Evolutionary conservation across 2,113 vertebrate species (phyloP), one percentile per base, ranked within the genome.

Genomic region (Rana temporaria): DNA sequence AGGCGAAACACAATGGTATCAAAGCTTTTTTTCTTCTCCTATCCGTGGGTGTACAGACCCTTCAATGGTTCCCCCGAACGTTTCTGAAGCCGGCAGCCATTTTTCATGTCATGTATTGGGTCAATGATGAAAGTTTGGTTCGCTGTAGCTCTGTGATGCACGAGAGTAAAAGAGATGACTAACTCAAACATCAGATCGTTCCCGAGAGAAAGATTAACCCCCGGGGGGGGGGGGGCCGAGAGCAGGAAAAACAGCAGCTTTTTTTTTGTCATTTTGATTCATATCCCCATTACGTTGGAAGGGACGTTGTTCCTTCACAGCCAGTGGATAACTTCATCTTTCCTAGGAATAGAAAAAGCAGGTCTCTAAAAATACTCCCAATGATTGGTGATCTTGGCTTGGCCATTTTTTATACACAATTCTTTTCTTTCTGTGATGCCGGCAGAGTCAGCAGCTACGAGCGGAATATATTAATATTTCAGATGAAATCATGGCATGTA

Each of bases 351-450:
- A 12, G 9, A 48, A 12, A 48, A 79, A 56, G 17, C 7, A 42
- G 55, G 22, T 5, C 30, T 55, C 75, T 79, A 68, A 69, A 79
- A 79, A 79, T 79, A 79, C n/a, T 48, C 22, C 4, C 1, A 69
- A 59, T 55, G 52, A 2, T 64, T 15, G 77, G 8, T 19, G 18
- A 16, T 55, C 48, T 3, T 12, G 14, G 12, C 1, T 4, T 1
- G 20, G 22, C 70, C 18, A 59, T 59, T 57, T 56, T 6, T 73
- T 18, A 32, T 60, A 20, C 6, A 20, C 9, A 20, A 20, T n/a
- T 5, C 19, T 60, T 20, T 22, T 8, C 20, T 60, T 60, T 8
- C 57, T 59, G 57, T 20, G 57, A 59, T 20, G 57, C 7, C 17
- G 1, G 15, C 24, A 6, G 20, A 22, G 20, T 11, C 12, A 22